Evolutionary conservation across 2,888 invertebrate genomes (phyloP), one percentile per base, ranked within the genome.

Genomic region (Linyphia triangularis): DNA sequence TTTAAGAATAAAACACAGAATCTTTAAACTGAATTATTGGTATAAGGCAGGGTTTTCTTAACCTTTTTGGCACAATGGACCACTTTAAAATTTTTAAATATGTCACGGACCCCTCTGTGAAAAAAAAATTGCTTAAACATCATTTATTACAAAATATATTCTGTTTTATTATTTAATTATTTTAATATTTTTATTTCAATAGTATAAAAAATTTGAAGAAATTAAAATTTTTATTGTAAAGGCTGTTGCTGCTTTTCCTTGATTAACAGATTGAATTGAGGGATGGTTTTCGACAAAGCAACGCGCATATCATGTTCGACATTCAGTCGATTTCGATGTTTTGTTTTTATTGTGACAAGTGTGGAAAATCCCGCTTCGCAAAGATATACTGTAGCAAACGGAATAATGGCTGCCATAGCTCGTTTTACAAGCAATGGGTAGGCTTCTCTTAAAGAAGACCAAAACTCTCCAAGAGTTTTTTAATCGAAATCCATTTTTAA

Each of bases 391-490:
- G 69, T 81, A 81, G 81, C 81, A 69, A 81, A 81, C 69, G 81
- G 81, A 81, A 81, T 81, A 69, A 81, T 69, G 69, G 81, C 81
- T 81, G 81, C 57, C 69, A 81, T 57, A 81, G 81, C 81, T 57
- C 57, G 81, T 69, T 81, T 81, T 81, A 81, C 81, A 81, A 81
- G n/a, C n/a, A n/a, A n/a, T n/a, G n/a, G n/a, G n/a, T n/a, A n/a
- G n/a, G n/a, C n/a, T n/a, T n/a, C n/a, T n/a, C n/a, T n/a, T n/a
- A n/a, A n/a, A n/a, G n/a, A n/a, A n/a, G n/a, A n/a, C n/a, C n/a
- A n/a, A n/a, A n/a, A n/a, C n/a, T n/a, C n/a, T n/a, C n/a, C n/a
- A n/a, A n/a, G n/a, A n/a, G n/a, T n/a, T n/a, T n/a, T n/a, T n/a
- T n/a, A n/a, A n/a, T n/a, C n/a, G n/a, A n/a, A n/a, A n/a, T n/a